A percentile compares a stretch with the other conserved stretches of the same genome.
phyloP scores from a whole-genome alignment of 92 coral and sea anemone species.

The Actinernus sp. region DNA sequence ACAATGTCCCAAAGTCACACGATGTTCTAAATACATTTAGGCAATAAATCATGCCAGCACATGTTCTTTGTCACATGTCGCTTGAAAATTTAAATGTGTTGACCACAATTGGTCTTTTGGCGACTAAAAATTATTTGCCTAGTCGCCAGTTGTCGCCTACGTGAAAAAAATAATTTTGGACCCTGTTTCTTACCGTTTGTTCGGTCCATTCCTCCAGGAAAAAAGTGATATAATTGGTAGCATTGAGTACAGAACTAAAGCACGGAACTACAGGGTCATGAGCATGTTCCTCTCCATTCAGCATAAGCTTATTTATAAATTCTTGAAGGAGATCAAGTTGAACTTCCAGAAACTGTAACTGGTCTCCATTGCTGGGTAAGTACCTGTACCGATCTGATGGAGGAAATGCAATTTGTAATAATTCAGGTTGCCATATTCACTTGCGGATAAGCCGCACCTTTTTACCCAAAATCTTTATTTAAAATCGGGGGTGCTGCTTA shows the following conservation, averaged over 20 bases:
- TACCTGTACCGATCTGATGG: slow-evolving; percentile 90
- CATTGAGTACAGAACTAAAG: slow-evolving; percentile 85
- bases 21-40: no score
- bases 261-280: slow-evolving; percentile 57
- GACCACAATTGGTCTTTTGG: background rate
- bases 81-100: background rate
- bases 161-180: background rate
- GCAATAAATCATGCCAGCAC: no score
- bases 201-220: slow-evolving; percentile 97
- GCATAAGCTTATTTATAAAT: slow-evolving; percentile 67
- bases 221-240: slow-evolving; percentile 73
- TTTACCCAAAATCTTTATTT: no score
- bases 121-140: no score
- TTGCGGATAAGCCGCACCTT: no score
- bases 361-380: slow-evolving; percentile 66
- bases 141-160: no score
- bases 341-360: slow-evolving; percentile 72
- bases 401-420: background rate
- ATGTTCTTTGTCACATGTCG: no score
- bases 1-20: no score
- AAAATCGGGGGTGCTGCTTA: no score
- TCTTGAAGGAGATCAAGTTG: slow-evolving; percentile 79
- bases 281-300: slow-evolving; percentile 60
- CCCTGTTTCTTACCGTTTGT: slow-evolving; percentile 61
- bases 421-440: no score